A percentile compares a stretch with the other conserved stretches of the same genome.
Conservation (phyloP, 2,888 invertebrate genomes). For the Harpalus rubripes region DNA sequence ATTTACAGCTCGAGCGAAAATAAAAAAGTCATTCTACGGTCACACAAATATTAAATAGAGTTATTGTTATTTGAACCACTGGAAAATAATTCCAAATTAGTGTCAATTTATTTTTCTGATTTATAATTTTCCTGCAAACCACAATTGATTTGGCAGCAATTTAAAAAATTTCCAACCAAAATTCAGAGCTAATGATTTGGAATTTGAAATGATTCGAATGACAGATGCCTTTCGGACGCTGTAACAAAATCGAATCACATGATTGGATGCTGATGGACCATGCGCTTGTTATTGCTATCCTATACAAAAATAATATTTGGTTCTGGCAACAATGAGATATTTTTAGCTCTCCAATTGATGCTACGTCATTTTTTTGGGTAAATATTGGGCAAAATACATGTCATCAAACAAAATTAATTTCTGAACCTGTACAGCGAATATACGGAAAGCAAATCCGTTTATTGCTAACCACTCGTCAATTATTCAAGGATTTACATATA, state of each 20-base stretch:
- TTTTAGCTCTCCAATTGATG: conserved; percentile 16
- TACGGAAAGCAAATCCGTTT: neutral
- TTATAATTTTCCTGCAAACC: conserved; percentile 18
- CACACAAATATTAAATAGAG: conserved; percentile 1
- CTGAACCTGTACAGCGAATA: neutral
- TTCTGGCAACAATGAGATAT: conserved; percentile 37
- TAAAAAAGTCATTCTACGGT: neutral
- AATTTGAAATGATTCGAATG: conserved; percentile 58
- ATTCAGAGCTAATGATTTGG: conserved; percentile 53
- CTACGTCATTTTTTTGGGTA: conserved; percentile 10
- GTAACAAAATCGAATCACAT: conserved; percentile 49
- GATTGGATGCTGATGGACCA: conserved; percentile 54
- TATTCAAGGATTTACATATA: neutral
- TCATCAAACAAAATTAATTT: conserved; percentile 31
- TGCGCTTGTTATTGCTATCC: conserved; percentile 49
- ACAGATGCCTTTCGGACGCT: conserved; percentile 50
- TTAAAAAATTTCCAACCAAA: conserved; percentile 45
- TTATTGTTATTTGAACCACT: neutral
- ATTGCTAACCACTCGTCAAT: neutral
- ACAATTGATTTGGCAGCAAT: conserved; percentile 25
- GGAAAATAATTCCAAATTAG: conserved; percentile 10
- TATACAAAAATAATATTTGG: conserved; percentile 46
- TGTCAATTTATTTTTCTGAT: conserved; percentile 36
- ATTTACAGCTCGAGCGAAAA: conserved; percentile 23
- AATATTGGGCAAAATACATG: conserved; percentile 31